phyloP scores from a whole-genome alignment of 2,113 vertebrate genomes.

The Seriola aureovittata region DNA sequence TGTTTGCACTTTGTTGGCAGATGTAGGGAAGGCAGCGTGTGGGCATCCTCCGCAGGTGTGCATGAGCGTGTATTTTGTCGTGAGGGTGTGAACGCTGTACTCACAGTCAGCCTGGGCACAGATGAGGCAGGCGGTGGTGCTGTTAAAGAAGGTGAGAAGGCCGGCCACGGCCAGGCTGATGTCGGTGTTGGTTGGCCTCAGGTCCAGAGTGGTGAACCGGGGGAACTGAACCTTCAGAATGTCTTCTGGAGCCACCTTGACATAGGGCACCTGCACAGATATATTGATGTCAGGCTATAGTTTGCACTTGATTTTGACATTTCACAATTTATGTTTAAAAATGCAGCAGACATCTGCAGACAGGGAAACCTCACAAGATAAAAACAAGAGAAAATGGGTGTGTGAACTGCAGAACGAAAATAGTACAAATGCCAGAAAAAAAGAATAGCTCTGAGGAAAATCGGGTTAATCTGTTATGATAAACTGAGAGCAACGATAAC shows the following conservation, averaged over 20 bases:
- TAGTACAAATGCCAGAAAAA: conserved; percentile 41
- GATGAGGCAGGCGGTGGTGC: conserved; percentile 97
- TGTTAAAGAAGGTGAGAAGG: conserved; percentile 97
- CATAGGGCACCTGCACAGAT: conserved; percentile 92
- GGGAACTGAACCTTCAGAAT: conserved; percentile 96
- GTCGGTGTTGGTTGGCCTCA: conserved; percentile 97
- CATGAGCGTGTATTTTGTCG: conserved; percentile 9
- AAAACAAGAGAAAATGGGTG: conserved; percentile 15
- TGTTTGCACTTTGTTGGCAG: conserved; percentile 51
- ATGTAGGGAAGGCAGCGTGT: conserved; percentile 3
- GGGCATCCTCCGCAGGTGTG: conserved; percentile 31
- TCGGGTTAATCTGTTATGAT: conserved; percentile 51
- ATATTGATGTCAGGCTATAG: conserved; percentile 28
- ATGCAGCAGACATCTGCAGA: conserved; percentile 13
- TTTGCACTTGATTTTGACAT: conserved; percentile 2
- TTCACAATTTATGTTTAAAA: conserved; percentile 12
- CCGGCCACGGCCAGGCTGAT: conserved; percentile 96
- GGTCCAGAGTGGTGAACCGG: conserved; percentile 96
- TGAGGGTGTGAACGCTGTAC: conserved; percentile 69
- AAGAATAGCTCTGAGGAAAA: conserved; percentile 41
- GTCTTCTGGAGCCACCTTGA: conserved; percentile 97
- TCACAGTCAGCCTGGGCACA: conserved; percentile 98
- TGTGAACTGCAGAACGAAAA: conserved; percentile 39
- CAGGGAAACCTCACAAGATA: conserved; percentile 15
- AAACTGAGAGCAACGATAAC: conserved; percentile 46